Percentiles rank a stretch among this genome's conserved stretches.
Evolutionary conservation across 2,888 invertebrate genomes (phyloP).

Genomic region (Lithophane leautieri): DNA sequence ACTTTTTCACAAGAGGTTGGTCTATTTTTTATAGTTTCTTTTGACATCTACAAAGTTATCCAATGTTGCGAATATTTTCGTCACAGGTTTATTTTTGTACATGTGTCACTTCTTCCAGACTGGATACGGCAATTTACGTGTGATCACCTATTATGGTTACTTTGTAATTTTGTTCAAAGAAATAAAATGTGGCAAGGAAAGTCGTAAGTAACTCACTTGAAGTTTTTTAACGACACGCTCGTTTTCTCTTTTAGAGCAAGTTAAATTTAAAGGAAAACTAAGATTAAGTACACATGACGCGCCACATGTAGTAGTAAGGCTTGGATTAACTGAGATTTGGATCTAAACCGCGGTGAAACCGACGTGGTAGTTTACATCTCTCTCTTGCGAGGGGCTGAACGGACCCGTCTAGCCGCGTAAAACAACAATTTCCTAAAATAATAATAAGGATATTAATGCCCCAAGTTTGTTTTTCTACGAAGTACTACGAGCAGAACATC

Average conservation of each 20-base stretch:
- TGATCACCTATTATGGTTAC: not conserved
- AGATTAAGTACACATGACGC: slow-evolving; percentile 32
- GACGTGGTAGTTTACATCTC: slow-evolving; percentile 7
- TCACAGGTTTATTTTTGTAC: not conserved
- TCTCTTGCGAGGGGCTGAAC: slow-evolving; percentile 1
- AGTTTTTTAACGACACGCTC: not conserved
- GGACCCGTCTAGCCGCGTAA: not conserved
- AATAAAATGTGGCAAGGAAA: not conserved
- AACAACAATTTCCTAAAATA: not conserved
- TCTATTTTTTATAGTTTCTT: slow-evolving; percentile 2
- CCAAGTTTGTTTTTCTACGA: not conserved
- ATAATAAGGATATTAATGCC: slow-evolving; percentile 1
- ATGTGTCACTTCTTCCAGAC: not conserved
- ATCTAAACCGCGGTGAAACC: slow-evolving; percentile 15
- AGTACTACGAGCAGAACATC: slow-evolving; percentile 13
- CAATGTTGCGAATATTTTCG: not conserved
- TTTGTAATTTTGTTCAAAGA: not conserved
- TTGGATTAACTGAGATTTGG: slow-evolving; percentile 42
- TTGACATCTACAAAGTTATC: not conserved
- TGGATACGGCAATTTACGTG: not conserved
- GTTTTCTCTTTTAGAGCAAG: slow-evolving; percentile 7
- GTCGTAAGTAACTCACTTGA: not conserved
- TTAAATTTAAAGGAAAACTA: slow-evolving; percentile 23
- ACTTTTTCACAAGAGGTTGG: not conserved
- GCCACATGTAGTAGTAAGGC: slow-evolving; percentile 20